A percentile compares a stretch with the other conserved stretches of the same genome.
phyloP scores from a whole-genome alignment of 2,888 invertebrate species.

The Lomographa bimaculata region DNA sequence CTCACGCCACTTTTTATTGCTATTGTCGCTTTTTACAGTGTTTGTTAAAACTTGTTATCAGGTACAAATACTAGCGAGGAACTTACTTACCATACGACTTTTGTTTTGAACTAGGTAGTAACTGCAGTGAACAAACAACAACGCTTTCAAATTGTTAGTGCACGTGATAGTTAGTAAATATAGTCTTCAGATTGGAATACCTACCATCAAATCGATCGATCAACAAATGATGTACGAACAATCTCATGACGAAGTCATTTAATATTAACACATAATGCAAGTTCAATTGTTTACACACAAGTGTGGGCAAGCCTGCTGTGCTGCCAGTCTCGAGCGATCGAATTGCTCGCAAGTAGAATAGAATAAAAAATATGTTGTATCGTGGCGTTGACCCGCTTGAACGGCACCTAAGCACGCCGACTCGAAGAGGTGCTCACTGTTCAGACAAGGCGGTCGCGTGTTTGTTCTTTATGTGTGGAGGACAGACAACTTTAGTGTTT shows the following conservation, averaged over 20 bases:
- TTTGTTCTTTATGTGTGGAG: slow-evolving; percentile 18
- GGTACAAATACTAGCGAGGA: slow-evolving; percentile 1
- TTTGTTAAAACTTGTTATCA: slow-evolving; percentile 6
- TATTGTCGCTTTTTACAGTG: slow-evolving; percentile 1
- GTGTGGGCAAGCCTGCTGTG: slow-evolving; percentile 6
- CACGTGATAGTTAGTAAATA: no score
- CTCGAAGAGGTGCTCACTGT: slow-evolving; percentile 25
- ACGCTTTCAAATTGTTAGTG: no score
- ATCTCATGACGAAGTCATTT: no score
- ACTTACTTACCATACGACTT: no score
- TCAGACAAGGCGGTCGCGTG: slow-evolving; percentile 25
- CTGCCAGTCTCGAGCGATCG: slow-evolving; percentile 14
- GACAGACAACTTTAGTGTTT: no score
- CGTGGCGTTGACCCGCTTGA: slow-evolving; percentile 33
- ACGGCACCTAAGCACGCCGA: slow-evolving; percentile 24
- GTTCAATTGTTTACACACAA: slow-evolving; percentile 2
- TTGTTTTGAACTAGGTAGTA: no score
- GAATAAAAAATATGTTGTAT: slow-evolving; percentile 28
- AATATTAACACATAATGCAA: slow-evolving; percentile 9
- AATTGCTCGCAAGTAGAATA: slow-evolving; percentile 19
- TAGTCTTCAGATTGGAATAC: no score
- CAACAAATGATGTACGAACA: no score
- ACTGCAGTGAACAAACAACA: no score
- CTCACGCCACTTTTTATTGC: background rate
- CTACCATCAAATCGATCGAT: no score